Conservation (phyloP, 2,888 invertebrate species). For the Digitonthophagus gazella region DNA sequence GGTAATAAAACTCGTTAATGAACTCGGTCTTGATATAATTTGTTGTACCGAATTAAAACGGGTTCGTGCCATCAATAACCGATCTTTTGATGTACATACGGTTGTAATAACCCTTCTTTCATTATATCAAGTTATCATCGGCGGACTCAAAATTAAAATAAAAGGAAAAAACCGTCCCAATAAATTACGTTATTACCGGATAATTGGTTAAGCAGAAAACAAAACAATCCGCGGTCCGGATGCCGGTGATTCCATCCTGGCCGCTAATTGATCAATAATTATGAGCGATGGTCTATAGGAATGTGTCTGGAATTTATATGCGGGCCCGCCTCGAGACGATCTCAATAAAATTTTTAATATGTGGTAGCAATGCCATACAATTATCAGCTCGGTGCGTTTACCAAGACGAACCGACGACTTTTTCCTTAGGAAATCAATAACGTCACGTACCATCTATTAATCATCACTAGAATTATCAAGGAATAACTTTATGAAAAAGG, state of each 20-base stretch:
- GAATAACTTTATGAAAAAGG: neutral
- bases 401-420: slow-evolving; percentile 5
- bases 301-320: slow-evolving; percentile 15
- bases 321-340: neutral
- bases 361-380: slow-evolving; percentile 16
- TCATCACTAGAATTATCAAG: neutral
- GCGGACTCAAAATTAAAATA: no score
- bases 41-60: neutral
- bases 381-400: slow-evolving; percentile 6
- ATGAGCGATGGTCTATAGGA: slow-evolving; percentile 37
- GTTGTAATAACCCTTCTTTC: neutral
- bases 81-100: neutral
- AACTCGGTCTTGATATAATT: neutral
- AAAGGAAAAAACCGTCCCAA: neutral
- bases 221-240: slow-evolving; percentile 8
- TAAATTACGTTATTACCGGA: slow-evolving; percentile 5
- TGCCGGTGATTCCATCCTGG: slow-evolving; percentile 12
- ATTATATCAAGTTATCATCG: neutral
- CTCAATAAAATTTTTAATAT: slow-evolving; percentile 18
- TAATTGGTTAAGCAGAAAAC: slow-evolving; percentile 14
- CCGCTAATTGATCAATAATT: slow-evolving; percentile 46
- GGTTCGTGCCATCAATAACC: no score
- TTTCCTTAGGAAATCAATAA: neutral
- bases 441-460: neutral
- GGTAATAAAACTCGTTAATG: no score